phyloP scores from a whole-genome alignment of 2,797 vertebrate species.

The Salarias fasciatus region DNA sequence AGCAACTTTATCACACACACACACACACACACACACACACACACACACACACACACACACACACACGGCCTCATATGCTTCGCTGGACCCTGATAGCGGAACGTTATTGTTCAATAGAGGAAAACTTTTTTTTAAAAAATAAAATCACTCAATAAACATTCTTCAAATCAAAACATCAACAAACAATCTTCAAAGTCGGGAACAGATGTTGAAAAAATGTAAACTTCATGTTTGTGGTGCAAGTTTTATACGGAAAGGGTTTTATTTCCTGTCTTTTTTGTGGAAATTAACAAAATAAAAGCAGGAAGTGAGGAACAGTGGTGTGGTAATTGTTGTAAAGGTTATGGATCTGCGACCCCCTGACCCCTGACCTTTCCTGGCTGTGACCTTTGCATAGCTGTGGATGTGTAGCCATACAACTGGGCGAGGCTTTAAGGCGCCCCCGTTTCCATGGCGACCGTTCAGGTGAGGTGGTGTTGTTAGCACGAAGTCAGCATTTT shows the following conservation, averaged over 20 bases:
- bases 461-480: too few relatives aligned
- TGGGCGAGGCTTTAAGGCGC: too few relatives aligned
- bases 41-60: background rate
- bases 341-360: slow-evolving; percentile 37
- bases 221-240: slow-evolving; percentile 33
- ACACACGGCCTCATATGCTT: slow-evolving; percentile 53
- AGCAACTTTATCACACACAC: slow-evolving; percentile 31
- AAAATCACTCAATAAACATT: slow-evolving; percentile 21
- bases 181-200: slow-evolving; percentile 17
- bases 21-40: background rate
- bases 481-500: too few relatives aligned
- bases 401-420: slow-evolving; percentile 59
- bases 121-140: too few relatives aligned
- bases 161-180: slow-evolving; percentile 16
- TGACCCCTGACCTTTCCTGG: slow-evolving; percentile 51
- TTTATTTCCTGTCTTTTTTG: too few relatives aligned
- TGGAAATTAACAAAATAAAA: slow-evolving; percentile 25
- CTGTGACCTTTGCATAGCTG: slow-evolving; percentile 70
- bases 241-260: too few relatives aligned
- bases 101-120: slow-evolving; percentile 45
- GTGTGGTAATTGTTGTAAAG: slow-evolving; percentile 60
- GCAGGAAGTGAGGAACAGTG: slow-evolving; percentile 48
- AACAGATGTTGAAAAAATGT: slow-evolving; percentile 21
- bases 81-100: slow-evolving; percentile 68
- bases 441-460: too few relatives aligned